Conservation (phyloP, 2,113 vertebrate species). For the Neofelis nebulosa region DNA sequence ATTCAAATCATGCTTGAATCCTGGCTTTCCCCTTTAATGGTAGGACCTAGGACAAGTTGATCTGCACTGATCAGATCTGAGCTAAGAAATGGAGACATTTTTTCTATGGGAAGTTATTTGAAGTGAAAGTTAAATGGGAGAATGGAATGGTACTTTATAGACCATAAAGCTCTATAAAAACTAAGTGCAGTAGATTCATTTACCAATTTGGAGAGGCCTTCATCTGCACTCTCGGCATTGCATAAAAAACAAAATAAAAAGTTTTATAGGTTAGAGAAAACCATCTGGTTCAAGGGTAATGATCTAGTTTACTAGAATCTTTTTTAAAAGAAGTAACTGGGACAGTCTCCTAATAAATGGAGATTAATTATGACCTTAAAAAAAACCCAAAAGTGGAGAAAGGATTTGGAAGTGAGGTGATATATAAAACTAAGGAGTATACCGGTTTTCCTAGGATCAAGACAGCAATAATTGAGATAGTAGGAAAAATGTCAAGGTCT, state of each 20-base stretch:
- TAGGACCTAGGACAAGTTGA: not conserved
- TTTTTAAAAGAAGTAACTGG: conserved; percentile 20
- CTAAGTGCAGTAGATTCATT: not conserved
- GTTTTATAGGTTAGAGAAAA: conserved; percentile 42
- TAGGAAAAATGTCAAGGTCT: not conserved
- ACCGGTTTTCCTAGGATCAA: not conserved
- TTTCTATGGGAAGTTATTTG: not conserved
- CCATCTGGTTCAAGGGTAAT: conserved; percentile 41
- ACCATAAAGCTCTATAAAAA: conserved; percentile 13
- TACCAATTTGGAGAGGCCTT: not conserved
- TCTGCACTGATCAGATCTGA: not conserved
- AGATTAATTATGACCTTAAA: conserved; percentile 53
- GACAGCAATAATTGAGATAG: not conserved
- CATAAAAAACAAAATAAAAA: conserved; percentile 36
- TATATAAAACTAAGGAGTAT: not conserved
- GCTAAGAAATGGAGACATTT: not conserved
- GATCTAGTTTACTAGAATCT: conserved; percentile 40
- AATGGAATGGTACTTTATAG: not conserved
- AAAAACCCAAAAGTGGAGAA: not conserved
- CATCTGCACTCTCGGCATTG: not conserved
- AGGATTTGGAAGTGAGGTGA: conserved; percentile 6
- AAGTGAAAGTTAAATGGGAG: conserved; percentile 31
- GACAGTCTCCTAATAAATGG: conserved; percentile 48
- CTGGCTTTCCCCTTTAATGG: not conserved
- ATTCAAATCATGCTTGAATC: not conserved